Evolutionary conservation across 2,888 invertebrate genomes (phyloP).

Genomic region (Pemphredon lugubris): DNA sequence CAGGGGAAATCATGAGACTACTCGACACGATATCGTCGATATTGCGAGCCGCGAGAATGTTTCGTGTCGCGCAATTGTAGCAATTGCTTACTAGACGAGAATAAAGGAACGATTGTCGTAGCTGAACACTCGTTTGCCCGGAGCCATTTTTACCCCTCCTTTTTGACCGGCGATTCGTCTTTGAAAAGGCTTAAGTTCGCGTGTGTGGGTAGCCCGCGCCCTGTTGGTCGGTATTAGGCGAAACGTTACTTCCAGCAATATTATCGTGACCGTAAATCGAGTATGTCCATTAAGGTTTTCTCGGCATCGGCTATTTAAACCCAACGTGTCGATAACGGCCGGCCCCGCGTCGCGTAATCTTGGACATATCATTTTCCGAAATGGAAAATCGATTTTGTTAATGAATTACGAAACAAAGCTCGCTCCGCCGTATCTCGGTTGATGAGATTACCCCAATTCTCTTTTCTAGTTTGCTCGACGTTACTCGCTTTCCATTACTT

Average conservation of each 20-base stretch:
- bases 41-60: not conserved
- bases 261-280: conserved; percentile 25
- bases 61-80: not conserved
- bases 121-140: not conserved
- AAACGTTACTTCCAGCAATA: conserved; percentile 14
- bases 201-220: conserved; percentile 3
- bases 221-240: conserved; percentile 19
- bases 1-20: not conserved
- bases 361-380: too few relatives aligned
- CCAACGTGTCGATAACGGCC: conserved; percentile 3
- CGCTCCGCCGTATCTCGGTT: not conserved
- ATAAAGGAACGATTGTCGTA: not conserved
- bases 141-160: not conserved
- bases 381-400: conserved; percentile 4
- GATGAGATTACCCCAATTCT: not conserved
- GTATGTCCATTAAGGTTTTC: conserved; percentile 19
- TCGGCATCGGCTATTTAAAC: conserved; percentile 9
- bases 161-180: conserved; percentile 3
- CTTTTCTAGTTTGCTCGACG: too few relatives aligned
- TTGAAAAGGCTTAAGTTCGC: not conserved
- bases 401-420: conserved; percentile 1
- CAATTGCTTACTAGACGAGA: not conserved
- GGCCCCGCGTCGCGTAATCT: conserved; percentile 10
- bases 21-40: not conserved
- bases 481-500: too few relatives aligned